Percentiles rank a stretch among this genome's conserved stretches.
Evolutionary conservation across 2,888 invertebrate genomes (phyloP).

Genomic region (Vesta saturnalis): DNA sequence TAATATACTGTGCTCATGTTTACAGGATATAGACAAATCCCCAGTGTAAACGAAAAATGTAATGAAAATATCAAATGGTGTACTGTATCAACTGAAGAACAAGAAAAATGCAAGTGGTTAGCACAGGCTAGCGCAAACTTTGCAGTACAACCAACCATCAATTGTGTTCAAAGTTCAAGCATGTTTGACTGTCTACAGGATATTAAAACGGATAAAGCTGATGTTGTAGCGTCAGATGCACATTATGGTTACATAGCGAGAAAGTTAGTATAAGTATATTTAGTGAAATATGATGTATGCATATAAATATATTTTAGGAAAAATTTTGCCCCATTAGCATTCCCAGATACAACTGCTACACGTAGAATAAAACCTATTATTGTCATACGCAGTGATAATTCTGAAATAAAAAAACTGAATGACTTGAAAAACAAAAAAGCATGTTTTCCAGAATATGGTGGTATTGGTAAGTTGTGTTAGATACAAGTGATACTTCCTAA

Average conservation of each 20-base stretch:
- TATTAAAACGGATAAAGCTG: constrained; percentile 64
- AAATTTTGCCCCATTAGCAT: constrained; percentile 66
- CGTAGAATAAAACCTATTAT: constrained; percentile 67
- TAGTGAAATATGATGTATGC: background rate
- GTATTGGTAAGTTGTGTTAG: constrained; percentile 69
- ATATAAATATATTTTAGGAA: constrained; percentile 59
- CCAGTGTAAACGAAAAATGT: constrained; percentile 36
- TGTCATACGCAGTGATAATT: constrained; percentile 53
- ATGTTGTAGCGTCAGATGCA: constrained; percentile 70
- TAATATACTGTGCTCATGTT: too few relatives aligned
- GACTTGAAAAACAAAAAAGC: constrained; percentile 67
- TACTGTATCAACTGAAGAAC: constrained; percentile 65
- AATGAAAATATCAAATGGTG: constrained; percentile 68
- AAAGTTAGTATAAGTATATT: constrained; percentile 61
- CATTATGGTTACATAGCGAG: constrained; percentile 73
- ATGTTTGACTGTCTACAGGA: constrained; percentile 67
- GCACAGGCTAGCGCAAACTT: constrained; percentile 65
- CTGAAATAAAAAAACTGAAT: constrained; percentile 63
- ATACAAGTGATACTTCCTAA: too few relatives aligned
- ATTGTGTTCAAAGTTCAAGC: constrained; percentile 63
- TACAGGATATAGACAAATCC: constrained; percentile 24
- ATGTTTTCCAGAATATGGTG: constrained; percentile 75
- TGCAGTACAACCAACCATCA: constrained; percentile 69
- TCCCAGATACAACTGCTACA: constrained; percentile 66
- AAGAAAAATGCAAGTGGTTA: constrained; percentile 70